Base-by-base conservation (phyloP, 2,113 vertebrate species). In the Phoenicopterus ruber region DNA sequence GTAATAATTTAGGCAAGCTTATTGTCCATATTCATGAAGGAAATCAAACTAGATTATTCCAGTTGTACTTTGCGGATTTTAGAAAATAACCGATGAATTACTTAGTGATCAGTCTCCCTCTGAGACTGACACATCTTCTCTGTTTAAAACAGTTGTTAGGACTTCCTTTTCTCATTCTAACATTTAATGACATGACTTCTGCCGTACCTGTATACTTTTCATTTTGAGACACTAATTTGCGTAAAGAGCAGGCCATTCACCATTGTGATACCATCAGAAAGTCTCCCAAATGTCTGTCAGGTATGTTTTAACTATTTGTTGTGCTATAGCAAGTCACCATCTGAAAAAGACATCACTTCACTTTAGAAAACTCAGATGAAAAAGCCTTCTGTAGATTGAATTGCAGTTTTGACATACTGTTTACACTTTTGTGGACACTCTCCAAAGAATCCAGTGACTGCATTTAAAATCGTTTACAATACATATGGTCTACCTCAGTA, bases 181-280 rank as follows among this genome's bases (percentile, higher is more conserved):
- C 1, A 3, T 31, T 2, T 63, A 47, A 57, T 52, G 10, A 8
- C 2, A 0, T 22, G 19, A 40, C 16, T 78, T 20, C 16, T 26
- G 10, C 16, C 72, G 21, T 34, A 57, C 14, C n/a, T 73, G 11
- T 3, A 57, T 40, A 15, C 4, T 31, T 82, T 65, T 54, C 8
- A 32, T 86, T 86, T 83, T 32, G 10, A 52, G 65, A 36, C 9
- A 47, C 32, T 26, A 13, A 61, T 72, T 74, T 82, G 12, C n/a
- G 38, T 38, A 34, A 86, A 83, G 10, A 80, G 1, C 28, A 92
- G n/a, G 26, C 6, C 36, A 34, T 65, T 94, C 42, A 50, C 22
- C 49, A 29, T 31, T 73, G 21, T 62, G 44, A n/a, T 49, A 11
- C 12, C 17, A 79, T 36, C 36, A 88, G 59, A 90, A 66, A 46